Evolutionary conservation across 1,140 invertebrate genomes (phyloP), one percentile per base, ranked within the genome.

Genomic region (Harpegnathos saltator): DNA sequence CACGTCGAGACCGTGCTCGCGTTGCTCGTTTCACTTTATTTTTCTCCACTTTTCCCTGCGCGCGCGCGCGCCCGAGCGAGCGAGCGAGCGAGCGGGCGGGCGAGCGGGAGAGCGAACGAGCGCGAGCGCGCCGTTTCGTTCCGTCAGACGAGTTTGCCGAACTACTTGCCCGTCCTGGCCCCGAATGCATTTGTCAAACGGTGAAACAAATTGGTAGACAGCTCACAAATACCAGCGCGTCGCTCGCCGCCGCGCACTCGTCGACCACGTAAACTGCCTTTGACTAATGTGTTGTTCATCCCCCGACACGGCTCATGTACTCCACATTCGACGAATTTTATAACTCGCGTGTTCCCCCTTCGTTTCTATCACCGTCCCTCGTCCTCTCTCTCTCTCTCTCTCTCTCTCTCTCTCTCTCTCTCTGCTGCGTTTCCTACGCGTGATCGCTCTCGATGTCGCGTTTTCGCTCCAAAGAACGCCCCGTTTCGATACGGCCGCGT

Each of bases 241-340:
- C 24, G 65, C 24, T 84, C 74, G 52, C 82, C 58, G 44, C 66
- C 71, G 17, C 44, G 84, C 48, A 85, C 74, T 86, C 80, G 69
- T 85, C 83, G 63, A 77, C 83, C 85, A 88, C 89, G 89, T 88
- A 91, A 91, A 90, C 90, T 89, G 85, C 89, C 87, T 92, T 92
- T 93, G 92, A 92, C 89, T 92, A 92, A 93, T 92, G 91, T 92
- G 91, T 92, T 92, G 92, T 93, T 93, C 90, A 86, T 89, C 87
- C 88, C 59, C 83, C 86, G 89, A 88, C 89, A 92, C 89, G 90
- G 87, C 90, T 92, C 91, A 91, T 92, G 89, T 91, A 93, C 87
- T 89, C 85, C 82, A 88, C 83, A 84, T 90, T 91, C 88, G 85
- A 83, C 82, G 88, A 89, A 90, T 92, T 91, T 90, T 91, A 90